phyloP scores from a whole-genome alignment of 2,113 vertebrate genomes.

The Tragelaphus buxtoni region DNA sequence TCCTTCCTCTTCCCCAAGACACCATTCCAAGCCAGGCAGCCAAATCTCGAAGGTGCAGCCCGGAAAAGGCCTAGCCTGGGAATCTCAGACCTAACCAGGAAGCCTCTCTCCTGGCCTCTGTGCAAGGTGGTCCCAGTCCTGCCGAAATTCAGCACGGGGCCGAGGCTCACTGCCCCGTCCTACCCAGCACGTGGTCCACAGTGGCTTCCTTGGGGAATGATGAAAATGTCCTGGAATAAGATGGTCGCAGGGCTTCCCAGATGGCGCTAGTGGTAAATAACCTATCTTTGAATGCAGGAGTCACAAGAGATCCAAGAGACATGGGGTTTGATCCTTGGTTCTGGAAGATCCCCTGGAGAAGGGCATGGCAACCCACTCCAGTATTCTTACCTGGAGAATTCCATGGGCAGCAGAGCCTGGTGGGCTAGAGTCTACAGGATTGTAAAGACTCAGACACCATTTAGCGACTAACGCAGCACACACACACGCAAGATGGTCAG shows the following conservation, averaged over 20 bases:
- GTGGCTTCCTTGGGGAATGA: neutral
- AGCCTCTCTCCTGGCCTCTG: neutral
- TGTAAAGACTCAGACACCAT: neutral
- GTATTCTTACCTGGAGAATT: neutral
- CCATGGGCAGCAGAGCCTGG: neutral
- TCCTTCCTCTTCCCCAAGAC: neutral
- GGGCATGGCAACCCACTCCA: neutral
- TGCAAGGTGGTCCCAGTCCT: neutral
- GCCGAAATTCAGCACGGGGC: neutral
- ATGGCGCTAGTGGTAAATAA: neutral
- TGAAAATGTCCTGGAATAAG: neutral
- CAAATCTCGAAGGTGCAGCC: accelerated
- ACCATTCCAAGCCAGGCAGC: neutral
- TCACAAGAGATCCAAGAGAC: neutral
- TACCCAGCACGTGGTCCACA: too few species aligned
- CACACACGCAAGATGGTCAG: neutral
- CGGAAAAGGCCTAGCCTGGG: neutral
- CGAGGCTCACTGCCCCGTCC: neutral
- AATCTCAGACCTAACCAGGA: neutral
- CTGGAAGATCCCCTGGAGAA: neutral
- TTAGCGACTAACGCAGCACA: neutral
- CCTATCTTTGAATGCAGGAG: neutral
- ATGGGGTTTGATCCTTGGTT: neutral
- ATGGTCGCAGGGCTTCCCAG: neutral
- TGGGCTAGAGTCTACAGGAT: neutral